Base-by-base conservation (phyloP, 2,113 vertebrate species). In the Meriones unguiculatus region DNA sequence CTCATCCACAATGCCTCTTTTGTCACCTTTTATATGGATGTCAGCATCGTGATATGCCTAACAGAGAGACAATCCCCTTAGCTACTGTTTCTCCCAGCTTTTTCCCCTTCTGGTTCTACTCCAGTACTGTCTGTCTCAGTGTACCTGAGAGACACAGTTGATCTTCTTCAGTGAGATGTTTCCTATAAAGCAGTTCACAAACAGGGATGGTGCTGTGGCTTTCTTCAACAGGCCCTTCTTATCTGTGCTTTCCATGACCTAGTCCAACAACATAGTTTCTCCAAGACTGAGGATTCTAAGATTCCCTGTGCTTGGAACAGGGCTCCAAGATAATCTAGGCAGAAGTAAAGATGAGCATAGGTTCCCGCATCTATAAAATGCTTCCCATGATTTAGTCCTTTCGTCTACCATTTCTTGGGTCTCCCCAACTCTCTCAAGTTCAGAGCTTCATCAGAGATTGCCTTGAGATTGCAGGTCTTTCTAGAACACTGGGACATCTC, bases 331-430 rank as follows among this genome's bases (percentile, higher is more conserved):
- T 85, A 11, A 78, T 64, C 24, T 82, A 89, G 59, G 46, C 17
- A 84, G 7, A 97, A 93, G 87, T 85, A 86, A 69, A 76, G 38
- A 78, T 86, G 35, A 64, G 72, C 84, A 7, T 59, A 81, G 81
- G 77, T 81, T 52, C 35, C 84, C 25, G 10, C 76, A 87, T 65
- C 22, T 75, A 75, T 75, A 24, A 94, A 91, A 57, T 91, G 35
- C 22, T 90, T 54, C 13, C 41, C 4, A 41, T 32, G 69, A 46
- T 7, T 2, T 75, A 88, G 18, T 0, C 22, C 11, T 59, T 84
- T 73, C 38, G 50, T 70, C 28, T 81, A n/a, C 93, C 17, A 78
- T 94, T 93, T 96, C 67, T 62, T 57, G 70, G 12, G 64, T 96
- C 52, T 87, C 88, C 57, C 93, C 69, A 89, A 15, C 87, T 94